Base-by-base conservation (phyloP, 2,888 invertebrate species). In the Macrophya annulata region DNA sequence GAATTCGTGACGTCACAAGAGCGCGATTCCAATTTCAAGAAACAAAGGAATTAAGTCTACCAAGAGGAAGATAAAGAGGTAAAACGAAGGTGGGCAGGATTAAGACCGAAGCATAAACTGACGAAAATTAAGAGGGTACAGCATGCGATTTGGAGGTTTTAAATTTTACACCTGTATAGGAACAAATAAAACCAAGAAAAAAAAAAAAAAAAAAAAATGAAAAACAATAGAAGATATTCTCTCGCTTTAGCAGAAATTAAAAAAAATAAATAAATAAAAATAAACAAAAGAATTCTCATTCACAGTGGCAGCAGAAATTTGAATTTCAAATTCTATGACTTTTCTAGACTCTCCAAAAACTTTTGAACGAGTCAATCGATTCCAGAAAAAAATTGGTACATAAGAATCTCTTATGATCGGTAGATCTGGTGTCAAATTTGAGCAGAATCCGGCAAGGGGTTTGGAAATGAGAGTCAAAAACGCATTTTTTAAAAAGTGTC, bases 1-100 rank as follows among this genome's bases (percentile, higher is more conserved):
- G 72, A 43, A 74, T 45, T 74, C 45, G 72, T 45, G 72, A 74
- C 72, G 45, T 74, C 72, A 45, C 45, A n/a, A 74, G n/a, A 45
- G 45, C 72, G 45, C 45, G 17, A 74, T 74, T 74, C n/a, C 72
- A 74, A 74, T 74, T 74, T 40, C 72, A 74, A 45, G 45, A 74
- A 74, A 74, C 72, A 74, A 74, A 74, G 72, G 72, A n/a, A 74
- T 74, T 45, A 74, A 68, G 17, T 68, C 31, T 68, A 37, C 68
- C 68, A 17, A 68, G 37, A 68, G 68, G 9, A 37, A 37, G 31
- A 68, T 68, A 37, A 68, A 68, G 68, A 31, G 68, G 68, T 62
- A 62, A 25, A 62, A 62, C 62, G 25, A 21, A 62, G 68, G 37
- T 68, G 37, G 68, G 48, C 15, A 48, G 48, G 68, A 68, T 68